These are phyloP conservation scores for Xiphophorus birchmanni DNA, from an alignment of 2,797 vertebrate genomes.

Conservation along the genomic window DNA sequence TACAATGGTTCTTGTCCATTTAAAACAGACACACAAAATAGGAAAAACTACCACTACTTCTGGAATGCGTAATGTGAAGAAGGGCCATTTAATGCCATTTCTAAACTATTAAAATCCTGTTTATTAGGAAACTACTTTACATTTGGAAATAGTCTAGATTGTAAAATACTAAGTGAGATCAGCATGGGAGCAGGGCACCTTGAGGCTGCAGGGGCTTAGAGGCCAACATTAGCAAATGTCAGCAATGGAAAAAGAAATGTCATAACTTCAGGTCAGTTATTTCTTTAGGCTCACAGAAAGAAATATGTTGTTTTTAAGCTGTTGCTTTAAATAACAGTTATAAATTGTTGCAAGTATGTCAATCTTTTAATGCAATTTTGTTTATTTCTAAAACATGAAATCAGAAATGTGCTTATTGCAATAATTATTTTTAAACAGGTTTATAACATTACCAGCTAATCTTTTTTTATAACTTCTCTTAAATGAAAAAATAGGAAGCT, in stretches of 20 bases:
- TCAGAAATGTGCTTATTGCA: neutral
- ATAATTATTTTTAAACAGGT: neutral
- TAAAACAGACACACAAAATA: neutral
- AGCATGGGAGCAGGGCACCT: neutral
- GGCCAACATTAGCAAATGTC: constrained; percentile 1
- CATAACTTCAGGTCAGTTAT: neutral
- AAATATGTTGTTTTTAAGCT: neutral
- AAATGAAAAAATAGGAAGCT: neutral
- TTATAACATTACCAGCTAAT: neutral
- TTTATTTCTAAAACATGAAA: neutral
- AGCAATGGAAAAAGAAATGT: neutral
- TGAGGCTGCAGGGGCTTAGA: neutral
- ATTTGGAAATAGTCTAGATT: neutral
- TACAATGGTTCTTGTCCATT: neutral
- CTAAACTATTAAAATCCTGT: neutral
- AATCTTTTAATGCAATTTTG: neutral
- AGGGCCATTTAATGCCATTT: neutral
- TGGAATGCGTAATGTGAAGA: neutral
- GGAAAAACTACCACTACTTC: neutral
- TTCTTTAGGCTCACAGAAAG: neutral
- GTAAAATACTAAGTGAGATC: neutral
- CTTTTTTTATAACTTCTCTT: neutral
- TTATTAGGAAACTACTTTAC: neutral
- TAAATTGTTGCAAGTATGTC: neutral
- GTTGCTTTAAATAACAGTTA: neutral